Evolutionary conservation across 1,140 invertebrate genomes (phyloP), one percentile per base, ranked within the genome.

Genomic region (Riptortus pedestris): DNA sequence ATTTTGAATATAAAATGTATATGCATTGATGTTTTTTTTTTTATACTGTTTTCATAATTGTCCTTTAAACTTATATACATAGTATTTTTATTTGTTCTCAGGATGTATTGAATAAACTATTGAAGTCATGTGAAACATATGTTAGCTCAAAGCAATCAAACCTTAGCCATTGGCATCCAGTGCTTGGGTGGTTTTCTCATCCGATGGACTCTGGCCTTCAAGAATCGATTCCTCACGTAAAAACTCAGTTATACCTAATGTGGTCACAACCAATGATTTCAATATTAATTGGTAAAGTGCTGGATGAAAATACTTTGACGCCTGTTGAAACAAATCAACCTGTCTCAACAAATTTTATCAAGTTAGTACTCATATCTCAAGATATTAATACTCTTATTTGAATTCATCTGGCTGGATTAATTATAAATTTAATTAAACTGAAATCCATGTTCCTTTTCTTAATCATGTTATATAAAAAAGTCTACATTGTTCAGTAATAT

Each of bases 141-240:
- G 90, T 93, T 5, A 59, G 57, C 16, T 51, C 26, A 16, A 65
- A 65, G 9, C 83, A 90, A 71, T 90, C 89, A 20, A 91, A 90
- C 72, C 80, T 95, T 29, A 94, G 91, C 43, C 91, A 96, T 73
- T 98, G 94, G 93, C 94, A 99, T 79, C 93, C 95, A 18, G 84
- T 98, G 28, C 78, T 99, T 7, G 95, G 95, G n/a, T 98, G 94
- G 93, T 93, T 95, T 76, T 86, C 89, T 11, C 91, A 95, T 69
- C 82, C 83, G 11, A 83, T 90, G 51, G 91, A 96, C 73, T 76
- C 79, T 7, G 85, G 84, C n/a, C 79, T 93, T 31, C 88, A 92
- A 70, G 89, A 90, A 62, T 83, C 88, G 47, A 87, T 93, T 73
- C 80, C 82, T 0, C 81, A 85, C 69, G 84, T 95, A 0, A 87